phyloP scores from a whole-genome alignment of 2,888 invertebrate genomes.

The Pyrgus malvae region DNA sequence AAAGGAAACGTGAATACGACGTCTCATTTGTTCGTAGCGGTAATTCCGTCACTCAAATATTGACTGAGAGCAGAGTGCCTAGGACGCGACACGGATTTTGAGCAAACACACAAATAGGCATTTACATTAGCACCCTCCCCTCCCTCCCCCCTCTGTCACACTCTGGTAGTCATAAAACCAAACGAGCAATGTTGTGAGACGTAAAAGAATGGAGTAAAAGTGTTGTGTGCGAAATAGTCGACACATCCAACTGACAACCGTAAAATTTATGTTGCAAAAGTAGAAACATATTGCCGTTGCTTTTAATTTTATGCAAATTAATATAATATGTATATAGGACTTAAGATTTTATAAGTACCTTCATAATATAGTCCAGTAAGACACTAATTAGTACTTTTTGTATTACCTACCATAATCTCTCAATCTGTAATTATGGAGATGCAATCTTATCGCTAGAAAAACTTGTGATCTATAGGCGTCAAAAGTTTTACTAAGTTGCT shows the following conservation, averaged over 20 bases:
- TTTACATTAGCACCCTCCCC: slow-evolving; percentile 68
- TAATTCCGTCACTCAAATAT: slow-evolving; percentile 75
- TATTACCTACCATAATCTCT: no score
- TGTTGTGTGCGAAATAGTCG: slow-evolving; percentile 35
- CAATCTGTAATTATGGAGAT: neutral
- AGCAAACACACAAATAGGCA: slow-evolving; percentile 75
- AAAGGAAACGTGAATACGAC: slow-evolving; percentile 58
- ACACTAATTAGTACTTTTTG: no score
- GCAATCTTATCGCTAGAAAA: slow-evolving; percentile 7
- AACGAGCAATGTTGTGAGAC: slow-evolving; percentile 26
- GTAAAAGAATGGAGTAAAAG: slow-evolving; percentile 37
- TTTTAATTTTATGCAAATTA: slow-evolving; percentile 2
- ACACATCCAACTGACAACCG: slow-evolving; percentile 26
- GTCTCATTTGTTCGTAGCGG: slow-evolving; percentile 75
- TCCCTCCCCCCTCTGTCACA: slow-evolving; percentile 35
- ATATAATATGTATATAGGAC: no score
- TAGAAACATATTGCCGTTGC: neutral
- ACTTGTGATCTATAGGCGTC: neutral
- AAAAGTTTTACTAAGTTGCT: neutral
- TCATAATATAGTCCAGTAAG: no score
- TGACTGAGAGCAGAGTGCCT: slow-evolving; percentile 54
- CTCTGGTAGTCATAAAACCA: slow-evolving; percentile 33
- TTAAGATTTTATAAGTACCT: no score
- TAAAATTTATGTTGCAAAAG: slow-evolving; percentile 2
- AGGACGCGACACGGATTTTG: slow-evolving; percentile 78